Base-by-base conservation (phyloP, 2,888 invertebrate genomes). In the Urechis unicinctus region DNA sequence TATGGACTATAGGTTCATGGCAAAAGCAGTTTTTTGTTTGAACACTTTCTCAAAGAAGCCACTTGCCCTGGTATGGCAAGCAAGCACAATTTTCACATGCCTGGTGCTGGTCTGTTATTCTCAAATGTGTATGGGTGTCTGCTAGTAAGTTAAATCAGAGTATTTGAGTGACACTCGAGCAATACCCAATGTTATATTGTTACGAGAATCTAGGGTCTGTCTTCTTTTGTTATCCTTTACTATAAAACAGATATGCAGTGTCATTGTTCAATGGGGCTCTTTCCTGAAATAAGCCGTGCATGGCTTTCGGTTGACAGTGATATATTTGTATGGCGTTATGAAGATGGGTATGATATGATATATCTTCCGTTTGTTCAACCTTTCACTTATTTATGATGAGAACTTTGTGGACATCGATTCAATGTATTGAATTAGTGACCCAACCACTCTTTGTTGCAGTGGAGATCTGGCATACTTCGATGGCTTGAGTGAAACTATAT, bases 291-390 rank as follows among this genome's bases (percentile, higher is more conserved):
- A 64, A 88, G 88, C 53, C 83, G 97, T 72, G 96, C 96, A 0
- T 98, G 96, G 96, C 81, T 98, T 54, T 91, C 94, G 3, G 91
- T 98, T 66, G 98, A 98, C 75, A 94, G 92, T 68, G 94, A 96
- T 80, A 89, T 98, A 66, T 98, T 94, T 81, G 85, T 96, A 41
- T 98, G 98, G 98, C 90, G 93, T 28, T 97, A 93, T 80, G 93
- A 95, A 78, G 88, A 92, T 79, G 90, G 85, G 77, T 77, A 61
- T 62, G 68, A 45, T 6, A 45, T 45, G 22, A 45, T 13, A 21
- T 45, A 21, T 45, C 6, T 45, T 9, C 13, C 22, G n/a, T 36
- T 36, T 36, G 9, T 36, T 36, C n/a, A 36, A 36, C 9, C 9
- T 13, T 13, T 36, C 9, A 13, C n/a, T 36, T 36, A 13, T 36